These are phyloP conservation scores for Agonum fuliginosum DNA, from an alignment of 2,888 invertebrate genomes.

Conservation along the genomic window DNA sequence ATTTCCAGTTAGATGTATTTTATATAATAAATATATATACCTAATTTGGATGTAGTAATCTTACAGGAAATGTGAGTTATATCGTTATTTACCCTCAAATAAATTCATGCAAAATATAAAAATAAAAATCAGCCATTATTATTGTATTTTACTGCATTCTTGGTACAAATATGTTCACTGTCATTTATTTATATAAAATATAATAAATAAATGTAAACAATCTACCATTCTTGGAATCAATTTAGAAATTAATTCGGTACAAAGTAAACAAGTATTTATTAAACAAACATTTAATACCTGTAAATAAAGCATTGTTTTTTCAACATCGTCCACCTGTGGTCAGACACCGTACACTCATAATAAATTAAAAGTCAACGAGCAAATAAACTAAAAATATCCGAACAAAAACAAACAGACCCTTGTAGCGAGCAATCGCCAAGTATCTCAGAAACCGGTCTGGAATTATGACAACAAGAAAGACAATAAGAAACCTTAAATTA, in stretches of 20 bases:
- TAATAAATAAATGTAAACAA: too few relatives aligned
- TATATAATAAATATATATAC: too few relatives aligned
- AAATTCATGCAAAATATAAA: too few relatives aligned
- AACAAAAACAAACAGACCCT: slow-evolving; percentile 7
- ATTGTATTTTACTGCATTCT: too few relatives aligned
- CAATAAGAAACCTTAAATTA: slow-evolving; percentile 38
- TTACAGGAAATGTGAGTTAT: too few relatives aligned
- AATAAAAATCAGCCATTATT: too few relatives aligned
- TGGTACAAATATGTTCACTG: too few relatives aligned
- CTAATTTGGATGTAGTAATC: too few relatives aligned
- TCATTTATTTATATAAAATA: too few relatives aligned
- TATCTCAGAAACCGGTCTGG: slow-evolving; percentile 31
- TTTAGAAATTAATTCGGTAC: not conserved
- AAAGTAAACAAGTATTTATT: not conserved
- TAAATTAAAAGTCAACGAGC: not conserved
- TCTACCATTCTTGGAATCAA: not conserved
- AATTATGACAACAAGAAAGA: slow-evolving; percentile 29
- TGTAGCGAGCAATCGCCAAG: not conserved
- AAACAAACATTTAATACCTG: not conserved
- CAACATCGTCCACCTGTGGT: slow-evolving; percentile 3
- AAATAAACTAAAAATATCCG: slow-evolving; percentile 6
- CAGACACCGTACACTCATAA: not conserved
- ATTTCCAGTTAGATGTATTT: too few relatives aligned
- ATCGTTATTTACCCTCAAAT: too few relatives aligned
- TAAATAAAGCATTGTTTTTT: not conserved